Evolutionary conservation across 2,113 vertebrate species (phyloP).

Genomic region (Notarius quadriscutis): DNA sequence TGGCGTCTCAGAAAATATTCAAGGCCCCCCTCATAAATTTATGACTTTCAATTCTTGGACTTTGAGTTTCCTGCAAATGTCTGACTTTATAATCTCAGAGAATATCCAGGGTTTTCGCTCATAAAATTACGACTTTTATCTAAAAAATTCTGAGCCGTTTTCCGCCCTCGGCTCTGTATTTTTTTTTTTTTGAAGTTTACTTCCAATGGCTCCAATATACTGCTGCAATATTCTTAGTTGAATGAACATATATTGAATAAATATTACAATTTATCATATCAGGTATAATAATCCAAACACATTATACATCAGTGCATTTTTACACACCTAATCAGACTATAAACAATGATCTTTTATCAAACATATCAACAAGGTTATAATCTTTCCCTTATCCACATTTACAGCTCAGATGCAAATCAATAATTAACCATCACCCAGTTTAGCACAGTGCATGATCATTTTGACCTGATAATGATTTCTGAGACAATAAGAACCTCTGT

Average conservation of each 20-base stretch:
- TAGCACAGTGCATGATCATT: constrained; percentile 45
- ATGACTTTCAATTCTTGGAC: too few species aligned
- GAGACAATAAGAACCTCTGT: not conserved
- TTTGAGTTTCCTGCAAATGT: too few species aligned
- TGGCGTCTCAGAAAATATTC: too few species aligned
- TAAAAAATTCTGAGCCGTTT: too few species aligned
- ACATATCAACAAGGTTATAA: constrained; percentile 58
- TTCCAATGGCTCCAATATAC: too few species aligned
- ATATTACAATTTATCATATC: not conserved
- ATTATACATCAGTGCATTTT: not conserved
- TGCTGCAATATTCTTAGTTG: not conserved
- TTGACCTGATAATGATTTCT: constrained; percentile 31
- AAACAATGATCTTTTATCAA: constrained; percentile 5
- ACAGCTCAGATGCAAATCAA: constrained; percentile 43
- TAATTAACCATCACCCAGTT: constrained; percentile 33
- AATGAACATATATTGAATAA: not conserved
- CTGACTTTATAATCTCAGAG: too few species aligned
- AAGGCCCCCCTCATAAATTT: too few species aligned
- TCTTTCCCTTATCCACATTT: constrained; percentile 64
- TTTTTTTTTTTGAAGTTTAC: too few species aligned
- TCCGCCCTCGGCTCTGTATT: too few species aligned
- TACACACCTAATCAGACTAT: not conserved
- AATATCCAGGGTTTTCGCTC: too few species aligned
- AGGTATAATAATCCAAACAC: not conserved
- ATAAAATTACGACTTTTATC: too few species aligned